Conservation (phyloP, 2,888 invertebrate genomes). For the Hypselothyrea guttata region DNA sequence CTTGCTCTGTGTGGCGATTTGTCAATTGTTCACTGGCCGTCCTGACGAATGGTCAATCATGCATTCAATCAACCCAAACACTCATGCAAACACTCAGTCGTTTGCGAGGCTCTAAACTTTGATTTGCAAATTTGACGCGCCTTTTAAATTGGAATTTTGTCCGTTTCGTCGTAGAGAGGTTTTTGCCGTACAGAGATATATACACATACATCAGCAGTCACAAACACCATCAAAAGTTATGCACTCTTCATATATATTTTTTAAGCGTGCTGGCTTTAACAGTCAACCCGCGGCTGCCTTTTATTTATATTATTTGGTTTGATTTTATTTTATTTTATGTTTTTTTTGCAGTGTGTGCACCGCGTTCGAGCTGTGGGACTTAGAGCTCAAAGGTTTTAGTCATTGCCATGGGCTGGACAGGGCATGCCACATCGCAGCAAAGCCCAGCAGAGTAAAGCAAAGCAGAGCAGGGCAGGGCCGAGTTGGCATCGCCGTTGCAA, state of each 20-base stretch:
- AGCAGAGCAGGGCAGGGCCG: conserved; percentile 6
- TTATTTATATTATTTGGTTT: conserved; percentile 58
- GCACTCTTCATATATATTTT: conserved; percentile 57
- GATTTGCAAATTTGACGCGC: conserved; percentile 70
- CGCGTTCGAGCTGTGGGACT: conserved; percentile 26
- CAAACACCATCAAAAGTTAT: conserved; percentile 38
- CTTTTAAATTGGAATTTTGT: conserved; percentile 66
- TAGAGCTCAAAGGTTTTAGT: conserved; percentile 64
- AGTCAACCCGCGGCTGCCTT: conserved; percentile 41
- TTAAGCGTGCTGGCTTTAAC: conserved; percentile 52
- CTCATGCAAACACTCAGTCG: conserved; percentile 17
- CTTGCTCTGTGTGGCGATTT: conserved; percentile 47
- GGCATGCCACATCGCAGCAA: background rate
- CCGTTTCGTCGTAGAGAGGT: conserved; percentile 27
- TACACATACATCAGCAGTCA: conserved; percentile 11
- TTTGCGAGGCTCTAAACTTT: conserved; percentile 56
- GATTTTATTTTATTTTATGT: conserved; percentile 4
- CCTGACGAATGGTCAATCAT: conserved; percentile 54
- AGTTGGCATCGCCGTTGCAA: conserved; percentile 60
- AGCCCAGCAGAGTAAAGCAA: conserved; percentile 11
- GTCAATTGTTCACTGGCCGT: conserved; percentile 60
- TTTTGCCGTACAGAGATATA: background rate
- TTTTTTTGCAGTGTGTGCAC: background rate
- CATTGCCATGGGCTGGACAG: conserved; percentile 24
- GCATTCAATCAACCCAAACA: conserved; percentile 67